These are phyloP conservation scores for Neria commutata DNA, from an alignment of 2,888 invertebrate genomes.

Conservation along the genomic window DNA sequence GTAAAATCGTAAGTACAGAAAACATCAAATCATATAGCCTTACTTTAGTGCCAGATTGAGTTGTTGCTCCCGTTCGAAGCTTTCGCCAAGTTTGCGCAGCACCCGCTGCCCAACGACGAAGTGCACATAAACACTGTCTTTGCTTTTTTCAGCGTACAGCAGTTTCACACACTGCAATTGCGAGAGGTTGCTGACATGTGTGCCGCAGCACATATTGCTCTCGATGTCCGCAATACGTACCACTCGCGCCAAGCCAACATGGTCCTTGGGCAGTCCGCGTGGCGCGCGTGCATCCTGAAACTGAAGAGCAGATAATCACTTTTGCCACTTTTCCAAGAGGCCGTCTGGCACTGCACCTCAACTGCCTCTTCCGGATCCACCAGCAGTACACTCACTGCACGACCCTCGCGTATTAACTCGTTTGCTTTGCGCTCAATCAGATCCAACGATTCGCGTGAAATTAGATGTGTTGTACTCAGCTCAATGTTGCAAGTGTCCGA, in stretches of 20 bases:
- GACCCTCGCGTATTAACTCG: slow-evolving; percentile 69
- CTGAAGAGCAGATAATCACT: slow-evolving; percentile 19
- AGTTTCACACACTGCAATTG: slow-evolving; percentile 73
- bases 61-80: slow-evolving; percentile 71
- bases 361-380: slow-evolving; percentile 69
- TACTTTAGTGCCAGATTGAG: slow-evolving; percentile 76
- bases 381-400: slow-evolving; percentile 67
- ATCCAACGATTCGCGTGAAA: slow-evolving; percentile 64
- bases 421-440: slow-evolving; percentile 71
- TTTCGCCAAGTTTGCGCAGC: slow-evolving; percentile 66
- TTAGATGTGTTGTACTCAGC: slow-evolving; percentile 65
- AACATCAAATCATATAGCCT: slow-evolving; percentile 53
- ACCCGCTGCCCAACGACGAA: slow-evolving; percentile 80
- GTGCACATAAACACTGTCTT: slow-evolving; percentile 69
- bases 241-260: slow-evolving; percentile 76
- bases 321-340: too few species aligned
- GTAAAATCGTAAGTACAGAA: not conserved
- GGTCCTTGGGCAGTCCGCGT: slow-evolving; percentile 80
- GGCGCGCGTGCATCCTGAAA: slow-evolving; percentile 53
- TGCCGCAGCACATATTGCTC: slow-evolving; percentile 86
- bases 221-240: slow-evolving; percentile 79
- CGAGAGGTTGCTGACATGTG: slow-evolving; percentile 78
- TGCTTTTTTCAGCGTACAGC: slow-evolving; percentile 74
- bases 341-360: too few species aligned
- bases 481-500: slow-evolving; percentile 77